Base-by-base conservation (phyloP, 2,113 vertebrate species). In the Xyliphius kryptos region DNA sequence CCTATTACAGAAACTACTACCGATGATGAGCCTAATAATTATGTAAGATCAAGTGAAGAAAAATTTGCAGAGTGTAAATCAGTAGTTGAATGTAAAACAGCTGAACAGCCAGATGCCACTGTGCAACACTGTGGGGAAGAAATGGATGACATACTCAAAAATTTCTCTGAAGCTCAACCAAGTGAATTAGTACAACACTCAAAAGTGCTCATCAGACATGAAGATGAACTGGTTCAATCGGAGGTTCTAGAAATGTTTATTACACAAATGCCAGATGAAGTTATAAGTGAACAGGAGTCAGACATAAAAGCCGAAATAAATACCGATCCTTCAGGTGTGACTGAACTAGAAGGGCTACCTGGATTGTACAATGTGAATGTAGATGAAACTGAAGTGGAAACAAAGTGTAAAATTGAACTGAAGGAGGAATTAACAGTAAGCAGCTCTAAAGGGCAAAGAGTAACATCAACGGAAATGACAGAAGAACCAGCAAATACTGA, bases 111-210 rank as follows among this genome's bases (percentile, higher is more conserved):
- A 50, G 32, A 22, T 9, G 8, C 37, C 56, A 53, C 38, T 17
- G 38, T 19, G 38, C 58, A 58, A 37, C 46, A 22, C 2, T 52
- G 63, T 53, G 71, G 76, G 41, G 67, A 55, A 2, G n/a, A 17
- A 49, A 40, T 8, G n/a, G 32, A 14, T 12, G 13, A 14, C 40
- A 41, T 41, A 3, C 9, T 41, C 10, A 41, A 40, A 6, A 3
- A 55, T 61, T 15, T 71, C 50, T 60, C 14, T 61, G 16, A 66
- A 48, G 51, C 26, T 17, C 44, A 15, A 8, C 3, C 26, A 14
- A 15, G 20, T 57, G 11, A 37, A 12, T 32, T 32, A 32, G 15
- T 12, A 44, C 13, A 40, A 40, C 14, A 36, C 32, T 17, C 2
- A n/a, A 52, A 65, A 20, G 9, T 4, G 47, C 17, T 40, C 1